phyloP scores from a whole-genome alignment of 1,140 invertebrate genomes.

The Panagrolaimus sp. region DNA sequence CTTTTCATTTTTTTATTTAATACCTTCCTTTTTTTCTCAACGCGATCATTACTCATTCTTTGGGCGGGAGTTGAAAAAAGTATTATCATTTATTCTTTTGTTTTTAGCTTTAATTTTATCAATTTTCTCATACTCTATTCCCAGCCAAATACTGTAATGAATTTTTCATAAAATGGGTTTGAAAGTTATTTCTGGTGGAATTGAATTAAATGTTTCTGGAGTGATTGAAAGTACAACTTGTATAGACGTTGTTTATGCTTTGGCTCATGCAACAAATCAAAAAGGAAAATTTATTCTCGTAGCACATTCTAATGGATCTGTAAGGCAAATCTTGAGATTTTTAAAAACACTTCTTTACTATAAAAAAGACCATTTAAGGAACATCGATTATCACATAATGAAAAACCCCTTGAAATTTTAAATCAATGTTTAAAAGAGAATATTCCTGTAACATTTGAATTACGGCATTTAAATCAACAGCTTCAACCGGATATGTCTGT shows the following conservation, averaged over 20 bases:
- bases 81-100: too few relatives aligned
- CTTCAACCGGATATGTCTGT: not conserved
- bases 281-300: conserved; percentile 41
- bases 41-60: too few relatives aligned
- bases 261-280: conserved; percentile 41
- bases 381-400: conserved; percentile 8
- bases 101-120: too few relatives aligned
- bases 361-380: not conserved
- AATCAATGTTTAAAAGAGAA: not conserved
- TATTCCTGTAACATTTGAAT: not conserved
- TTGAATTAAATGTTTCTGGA: conserved; percentile 27
- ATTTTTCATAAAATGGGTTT: conserved; percentile 16
- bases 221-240: conserved; percentile 33
- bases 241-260: conserved; percentile 32
- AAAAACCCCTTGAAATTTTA: conserved; percentile 12
- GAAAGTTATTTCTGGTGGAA: conserved; percentile 12
- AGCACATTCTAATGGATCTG: conserved; percentile 20
- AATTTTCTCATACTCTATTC: too few relatives aligned
- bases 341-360: conserved; percentile 2
- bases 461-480: not conserved
- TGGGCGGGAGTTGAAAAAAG: too few relatives aligned
- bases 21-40: too few relatives aligned
- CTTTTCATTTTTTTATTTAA: too few relatives aligned
- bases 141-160: too few relatives aligned
- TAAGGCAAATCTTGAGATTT: conserved; percentile 6